A percentile compares a stretch with the other conserved stretches of the same genome.
Conservation (phyloP, 2,888 invertebrate genomes). For the Eupithecia exiguata region DNA sequence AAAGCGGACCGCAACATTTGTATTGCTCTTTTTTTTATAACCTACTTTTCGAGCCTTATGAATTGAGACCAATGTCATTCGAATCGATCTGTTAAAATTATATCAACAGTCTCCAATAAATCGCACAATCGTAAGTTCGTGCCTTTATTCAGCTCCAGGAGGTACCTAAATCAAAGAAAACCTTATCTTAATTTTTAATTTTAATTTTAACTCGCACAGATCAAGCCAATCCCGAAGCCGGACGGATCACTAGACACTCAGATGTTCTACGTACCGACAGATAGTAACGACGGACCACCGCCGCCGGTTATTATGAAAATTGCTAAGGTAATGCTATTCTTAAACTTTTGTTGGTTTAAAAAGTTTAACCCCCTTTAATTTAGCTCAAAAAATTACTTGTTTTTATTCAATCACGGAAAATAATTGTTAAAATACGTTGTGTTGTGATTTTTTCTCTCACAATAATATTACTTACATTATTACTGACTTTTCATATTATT, state of each 20-base stretch:
- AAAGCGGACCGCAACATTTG: too few relatives aligned
- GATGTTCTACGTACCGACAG: constrained; percentile 90
- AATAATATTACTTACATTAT: not conserved
- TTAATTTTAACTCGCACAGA: constrained; percentile 79
- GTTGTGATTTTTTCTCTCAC: not conserved
- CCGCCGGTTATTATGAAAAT: constrained; percentile 73
- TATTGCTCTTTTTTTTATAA: too few relatives aligned
- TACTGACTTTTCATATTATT: not conserved
- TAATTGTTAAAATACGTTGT: not conserved
- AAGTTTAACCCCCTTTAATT: not conserved
- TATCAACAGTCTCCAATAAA: too few relatives aligned
- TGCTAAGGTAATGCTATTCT: constrained; percentile 59
- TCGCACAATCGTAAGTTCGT: too few relatives aligned
- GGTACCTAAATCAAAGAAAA: too few relatives aligned
- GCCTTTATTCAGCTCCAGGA: too few relatives aligned
- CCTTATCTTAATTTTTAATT: too few relatives aligned
- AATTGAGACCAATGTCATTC: too few relatives aligned
- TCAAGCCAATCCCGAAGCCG: constrained; percentile 90
- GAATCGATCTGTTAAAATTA: too few relatives aligned
- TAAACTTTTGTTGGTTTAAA: not conserved
- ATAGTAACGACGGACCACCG: constrained; percentile 83
- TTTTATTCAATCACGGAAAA: too few relatives aligned
- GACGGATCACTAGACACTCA: constrained; percentile 90
- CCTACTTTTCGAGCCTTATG: too few relatives aligned
- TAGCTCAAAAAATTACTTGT: not conserved